These are phyloP conservation scores for Calephelis virginiensis DNA, from an alignment of 1,140 invertebrate species.

Conservation along the genomic window DNA sequence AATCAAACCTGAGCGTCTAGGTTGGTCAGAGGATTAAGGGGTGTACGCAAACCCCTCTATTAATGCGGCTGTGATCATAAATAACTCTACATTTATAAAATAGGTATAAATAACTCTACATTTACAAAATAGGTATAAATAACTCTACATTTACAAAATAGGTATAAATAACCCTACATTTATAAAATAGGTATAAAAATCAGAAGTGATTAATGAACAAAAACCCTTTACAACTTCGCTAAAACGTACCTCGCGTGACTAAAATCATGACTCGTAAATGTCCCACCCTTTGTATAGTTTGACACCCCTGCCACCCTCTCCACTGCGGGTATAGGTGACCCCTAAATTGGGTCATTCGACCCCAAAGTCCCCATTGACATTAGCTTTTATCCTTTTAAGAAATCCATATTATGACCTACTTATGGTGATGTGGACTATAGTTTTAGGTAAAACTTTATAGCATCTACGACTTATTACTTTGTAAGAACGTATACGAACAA, in stretches of 20 bases:
- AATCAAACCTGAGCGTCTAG: no score
- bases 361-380: constrained; percentile 21
- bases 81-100: not conserved
- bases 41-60: no score
- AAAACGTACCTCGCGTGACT: constrained; percentile 21
- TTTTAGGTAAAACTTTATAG: not conserved
- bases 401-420: constrained; percentile 7
- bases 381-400: constrained; percentile 12
- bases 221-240: constrained; percentile 15
- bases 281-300: constrained; percentile 6
- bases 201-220: constrained; percentile 4
- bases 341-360: constrained; percentile 20
- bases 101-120: not conserved
- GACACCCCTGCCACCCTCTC: constrained; percentile 11
- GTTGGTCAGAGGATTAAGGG: no score
- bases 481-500: no score
- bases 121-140: not conserved
- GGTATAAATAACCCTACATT: not conserved
- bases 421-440: not conserved
- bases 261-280: constrained; percentile 14
- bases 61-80: not conserved
- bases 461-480: no score
- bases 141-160: not conserved
- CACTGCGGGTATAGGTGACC: constrained; percentile 21
- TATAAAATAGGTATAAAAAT: constrained; percentile 2